Conservation (phyloP, 2,888 invertebrate genomes). For the Papilio protenor region DNA sequence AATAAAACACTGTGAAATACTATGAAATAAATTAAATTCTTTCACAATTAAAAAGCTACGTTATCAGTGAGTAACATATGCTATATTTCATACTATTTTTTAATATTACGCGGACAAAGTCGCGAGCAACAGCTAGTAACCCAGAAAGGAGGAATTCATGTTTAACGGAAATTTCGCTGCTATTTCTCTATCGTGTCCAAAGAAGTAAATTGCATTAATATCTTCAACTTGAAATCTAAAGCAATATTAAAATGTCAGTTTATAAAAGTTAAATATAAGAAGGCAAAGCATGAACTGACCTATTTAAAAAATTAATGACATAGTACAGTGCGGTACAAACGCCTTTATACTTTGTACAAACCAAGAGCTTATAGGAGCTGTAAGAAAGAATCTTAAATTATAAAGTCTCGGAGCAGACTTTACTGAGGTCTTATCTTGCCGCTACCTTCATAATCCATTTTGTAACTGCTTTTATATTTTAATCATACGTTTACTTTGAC, state of each 20-base stretch:
- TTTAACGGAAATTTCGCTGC: too few species aligned
- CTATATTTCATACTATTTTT: too few species aligned
- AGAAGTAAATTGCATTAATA: neutral
- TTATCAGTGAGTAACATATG: too few species aligned
- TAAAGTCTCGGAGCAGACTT: neutral
- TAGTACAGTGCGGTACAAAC: slow-evolving; percentile 2
- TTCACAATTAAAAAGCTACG: too few species aligned
- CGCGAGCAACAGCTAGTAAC: too few species aligned
- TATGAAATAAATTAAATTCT: too few species aligned
- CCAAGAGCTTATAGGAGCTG: slow-evolving; percentile 10
- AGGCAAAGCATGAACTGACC: slow-evolving; percentile 4
- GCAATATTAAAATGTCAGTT: neutral
- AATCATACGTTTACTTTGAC: neutral
- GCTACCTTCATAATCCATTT: slow-evolving; percentile 7
- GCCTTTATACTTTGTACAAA: slow-evolving; percentile 24
- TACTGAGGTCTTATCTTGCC: neutral
- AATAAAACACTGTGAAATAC: too few species aligned
- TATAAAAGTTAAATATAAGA: neutral
- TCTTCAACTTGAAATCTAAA: neutral
- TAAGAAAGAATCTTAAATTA: slow-evolving; percentile 24
- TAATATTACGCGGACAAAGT: too few species aligned
- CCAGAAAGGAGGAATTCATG: too few species aligned
- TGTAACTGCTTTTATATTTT: slow-evolving; percentile 3
- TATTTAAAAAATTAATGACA: slow-evolving; percentile 25
- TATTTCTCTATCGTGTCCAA: too few species aligned